A percentile compares a stretch with the other conserved stretches of the same genome.
Conservation (phyloP, 2,888 invertebrate genomes). For the Caenorhabditis virilis region DNA sequence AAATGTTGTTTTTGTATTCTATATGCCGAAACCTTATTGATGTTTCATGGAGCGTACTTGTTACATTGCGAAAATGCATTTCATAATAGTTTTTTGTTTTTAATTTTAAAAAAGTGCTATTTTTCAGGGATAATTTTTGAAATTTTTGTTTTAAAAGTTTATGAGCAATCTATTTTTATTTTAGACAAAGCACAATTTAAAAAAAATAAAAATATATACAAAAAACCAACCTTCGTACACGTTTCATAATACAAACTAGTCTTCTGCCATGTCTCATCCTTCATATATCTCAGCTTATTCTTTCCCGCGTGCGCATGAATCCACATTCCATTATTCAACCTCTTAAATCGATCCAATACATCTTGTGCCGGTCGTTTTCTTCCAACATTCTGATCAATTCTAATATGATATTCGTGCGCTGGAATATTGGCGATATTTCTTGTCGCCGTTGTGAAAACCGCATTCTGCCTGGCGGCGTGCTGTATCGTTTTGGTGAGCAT, state of each 20-base stretch:
- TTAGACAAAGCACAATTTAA: background rate
- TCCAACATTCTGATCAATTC: conserved; percentile 63
- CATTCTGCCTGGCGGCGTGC: conserved; percentile 1
- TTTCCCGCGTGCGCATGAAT: conserved; percentile 62
- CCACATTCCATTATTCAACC: conserved; percentile 68
- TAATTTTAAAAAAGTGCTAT: background rate
- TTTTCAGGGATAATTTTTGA: background rate
- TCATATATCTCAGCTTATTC: conserved; percentile 58
- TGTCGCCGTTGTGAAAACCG: conserved; percentile 3
- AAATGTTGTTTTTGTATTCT: no score
- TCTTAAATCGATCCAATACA: conserved; percentile 67
- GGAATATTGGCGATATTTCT: conserved; percentile 64
- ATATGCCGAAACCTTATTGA: no score
- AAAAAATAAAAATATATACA: background rate
- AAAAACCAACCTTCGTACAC: conserved; percentile 55
- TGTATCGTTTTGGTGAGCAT: conserved; percentile 1
- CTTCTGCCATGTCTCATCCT: conserved; percentile 60
- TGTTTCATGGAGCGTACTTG: no score
- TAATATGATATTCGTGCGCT: conserved; percentile 66
- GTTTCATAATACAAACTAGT: conserved; percentile 60
- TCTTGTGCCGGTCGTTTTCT: conserved; percentile 65
- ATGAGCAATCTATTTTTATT: background rate
- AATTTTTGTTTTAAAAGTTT: background rate
- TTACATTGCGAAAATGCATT: no score
- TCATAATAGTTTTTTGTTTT: background rate